Evolutionary conservation across 2,113 vertebrate species (phyloP).

Genomic region (human): GRCh38 chr2:3950001-3950500

Average conservation of each 20-base stretch:
- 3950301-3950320: background rate
- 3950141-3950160: background rate
- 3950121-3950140: background rate
- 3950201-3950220: background rate
- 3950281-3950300: background rate
- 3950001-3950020: background rate
- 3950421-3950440: background rate
- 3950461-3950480: background rate
- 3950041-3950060: background rate
- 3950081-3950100: no score
- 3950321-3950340: no score
- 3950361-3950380: background rate
- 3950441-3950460: background rate
- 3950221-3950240: background rate
- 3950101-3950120: background rate
- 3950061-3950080: background rate
- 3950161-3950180: no score
- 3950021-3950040: no score
- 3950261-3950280: background rate
- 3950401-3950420: rapidly evolving
- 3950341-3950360: no score
- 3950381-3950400: background rate
- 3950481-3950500: background rate
- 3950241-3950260: background rate
- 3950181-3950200: no score